Conservation (phyloP, 2,797 vertebrate species). For the Rhabdomys pumilio region DNA sequence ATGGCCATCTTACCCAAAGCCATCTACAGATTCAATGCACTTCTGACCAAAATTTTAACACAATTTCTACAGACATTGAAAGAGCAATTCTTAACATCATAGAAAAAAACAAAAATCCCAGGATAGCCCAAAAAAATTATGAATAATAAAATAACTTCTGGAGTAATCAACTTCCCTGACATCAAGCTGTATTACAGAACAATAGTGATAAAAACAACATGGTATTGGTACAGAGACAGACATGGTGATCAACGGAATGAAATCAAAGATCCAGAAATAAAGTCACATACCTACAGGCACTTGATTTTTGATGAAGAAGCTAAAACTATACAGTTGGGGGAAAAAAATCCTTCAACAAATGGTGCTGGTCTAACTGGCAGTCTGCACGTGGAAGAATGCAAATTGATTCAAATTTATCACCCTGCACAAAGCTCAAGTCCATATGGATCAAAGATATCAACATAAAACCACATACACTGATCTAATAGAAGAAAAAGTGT, state of each 20-base stretch:
- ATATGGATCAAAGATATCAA: neutral
- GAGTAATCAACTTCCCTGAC: neutral
- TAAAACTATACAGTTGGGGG: neutral
- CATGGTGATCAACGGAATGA: neutral
- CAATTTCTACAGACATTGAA: neutral
- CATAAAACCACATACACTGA: neutral
- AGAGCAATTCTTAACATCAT: neutral
- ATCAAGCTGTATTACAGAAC: neutral
- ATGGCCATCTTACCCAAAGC: neutral
- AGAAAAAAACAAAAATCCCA: neutral
- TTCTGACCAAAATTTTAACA: neutral
- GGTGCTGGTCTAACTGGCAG: neutral
- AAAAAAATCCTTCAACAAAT: neutral
- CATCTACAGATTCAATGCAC: neutral
- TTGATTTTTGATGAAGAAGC: neutral
- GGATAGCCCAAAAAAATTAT: neutral
- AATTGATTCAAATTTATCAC: neutral
- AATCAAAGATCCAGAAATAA: neutral
- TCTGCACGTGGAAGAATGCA: neutral
- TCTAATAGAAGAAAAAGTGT: neutral
- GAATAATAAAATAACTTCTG: neutral
- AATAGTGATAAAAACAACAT: neutral
- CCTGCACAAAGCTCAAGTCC: neutral
- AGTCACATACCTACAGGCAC: neutral
- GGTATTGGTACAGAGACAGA: neutral